Conservation (phyloP, 2,797 vertebrate genomes). For the Cichlasoma orientale region DNA sequence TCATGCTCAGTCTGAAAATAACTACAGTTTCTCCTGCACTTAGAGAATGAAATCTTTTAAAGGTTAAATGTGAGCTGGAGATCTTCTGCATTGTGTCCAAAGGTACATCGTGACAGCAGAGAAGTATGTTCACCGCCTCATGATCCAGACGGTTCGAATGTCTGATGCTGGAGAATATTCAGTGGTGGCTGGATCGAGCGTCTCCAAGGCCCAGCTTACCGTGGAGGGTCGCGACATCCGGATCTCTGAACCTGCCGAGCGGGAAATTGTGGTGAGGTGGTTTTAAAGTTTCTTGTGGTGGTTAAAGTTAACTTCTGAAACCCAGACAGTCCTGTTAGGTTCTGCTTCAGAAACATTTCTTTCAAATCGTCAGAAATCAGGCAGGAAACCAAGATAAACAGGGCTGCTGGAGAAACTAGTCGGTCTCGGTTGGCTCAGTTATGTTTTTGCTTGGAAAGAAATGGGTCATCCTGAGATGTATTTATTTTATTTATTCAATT, state of each 20-base stretch:
- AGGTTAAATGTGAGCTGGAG: not conserved
- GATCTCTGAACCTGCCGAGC: slow-evolving; percentile 77
- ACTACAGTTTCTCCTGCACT: fast-evolving
- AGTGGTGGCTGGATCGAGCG: slow-evolving; percentile 93
- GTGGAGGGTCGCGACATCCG: slow-evolving; percentile 94
- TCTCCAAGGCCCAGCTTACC: slow-evolving; percentile 88
- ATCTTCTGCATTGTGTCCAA: not conserved
- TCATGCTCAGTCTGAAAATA: not conserved
- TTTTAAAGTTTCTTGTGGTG: not conserved
- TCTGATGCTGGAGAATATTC: slow-evolving; percentile 93
- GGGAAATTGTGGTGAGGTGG: slow-evolving; percentile 74
- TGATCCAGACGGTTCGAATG: slow-evolving; percentile 90
- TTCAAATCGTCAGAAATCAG: not conserved
- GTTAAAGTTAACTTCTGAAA: too few relatives aligned
- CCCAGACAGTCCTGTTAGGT: too few relatives aligned
- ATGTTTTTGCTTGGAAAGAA: not conserved
- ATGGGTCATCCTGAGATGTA: not conserved
- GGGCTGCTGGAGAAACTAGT: not conserved
- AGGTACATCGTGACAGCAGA: slow-evolving; percentile 90
- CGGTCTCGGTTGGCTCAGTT: not conserved
- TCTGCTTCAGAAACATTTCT: too few relatives aligned
- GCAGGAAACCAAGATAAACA: not conserved
- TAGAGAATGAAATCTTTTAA: not conserved
- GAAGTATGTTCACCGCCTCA: slow-evolving; percentile 91
- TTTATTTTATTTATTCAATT: not conserved